Conservation (phyloP, 2,113 vertebrate species). For the human region DNA sequence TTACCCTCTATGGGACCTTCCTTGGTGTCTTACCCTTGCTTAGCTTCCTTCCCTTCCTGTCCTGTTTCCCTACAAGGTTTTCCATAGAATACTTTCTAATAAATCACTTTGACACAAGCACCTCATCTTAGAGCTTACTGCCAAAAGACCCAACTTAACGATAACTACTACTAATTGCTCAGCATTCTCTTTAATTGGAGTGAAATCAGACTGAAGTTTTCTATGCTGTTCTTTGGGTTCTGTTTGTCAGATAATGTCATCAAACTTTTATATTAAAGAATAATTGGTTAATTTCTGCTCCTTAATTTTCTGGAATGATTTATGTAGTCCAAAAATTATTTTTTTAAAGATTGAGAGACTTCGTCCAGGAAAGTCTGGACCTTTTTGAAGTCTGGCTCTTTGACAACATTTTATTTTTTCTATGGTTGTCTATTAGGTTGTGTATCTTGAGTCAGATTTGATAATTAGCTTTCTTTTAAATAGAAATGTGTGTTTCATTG, state of each 20-base stretch:
- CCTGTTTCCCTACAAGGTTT: background rate
- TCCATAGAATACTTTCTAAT: background rate
- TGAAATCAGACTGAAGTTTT: background rate
- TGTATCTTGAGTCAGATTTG: background rate
- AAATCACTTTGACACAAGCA: background rate
- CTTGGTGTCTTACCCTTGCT: background rate
- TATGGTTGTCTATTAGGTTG: background rate
- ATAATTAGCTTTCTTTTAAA: background rate
- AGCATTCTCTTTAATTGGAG: background rate
- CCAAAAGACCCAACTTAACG: background rate
- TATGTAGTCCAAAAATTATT: background rate
- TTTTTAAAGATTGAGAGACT: background rate
- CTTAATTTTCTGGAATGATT: slow-evolving; percentile 19
- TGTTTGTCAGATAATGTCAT: background rate
- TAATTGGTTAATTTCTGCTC: background rate
- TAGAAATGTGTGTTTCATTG: slow-evolving; percentile 8
- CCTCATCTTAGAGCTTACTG: background rate
- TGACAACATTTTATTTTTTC: background rate
- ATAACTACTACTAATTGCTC: background rate
- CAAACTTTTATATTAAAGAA: slow-evolving; percentile 10
- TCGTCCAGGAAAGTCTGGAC: background rate
- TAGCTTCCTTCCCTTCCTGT: background rate
- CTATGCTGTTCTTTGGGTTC: background rate
- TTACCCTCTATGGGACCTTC: background rate
- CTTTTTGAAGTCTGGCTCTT: background rate